phyloP scores from a whole-genome alignment of 1,140 invertebrate species.

The Caenorhabditis latens region DNA sequence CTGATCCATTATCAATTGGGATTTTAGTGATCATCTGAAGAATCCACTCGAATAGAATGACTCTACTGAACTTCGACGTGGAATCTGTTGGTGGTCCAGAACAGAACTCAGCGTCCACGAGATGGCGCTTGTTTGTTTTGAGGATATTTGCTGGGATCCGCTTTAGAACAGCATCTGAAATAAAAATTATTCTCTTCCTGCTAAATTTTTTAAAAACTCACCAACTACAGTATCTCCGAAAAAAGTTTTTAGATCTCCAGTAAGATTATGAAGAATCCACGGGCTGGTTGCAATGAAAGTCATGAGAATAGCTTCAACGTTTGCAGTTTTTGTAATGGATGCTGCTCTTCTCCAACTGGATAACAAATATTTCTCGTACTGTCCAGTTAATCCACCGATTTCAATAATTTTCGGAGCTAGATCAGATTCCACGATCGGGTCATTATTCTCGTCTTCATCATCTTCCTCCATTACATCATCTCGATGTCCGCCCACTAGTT shows the following conservation, averaged over 20 bases:
- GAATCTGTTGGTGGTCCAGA: background rate
- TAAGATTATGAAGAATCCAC: constrained; percentile 12
- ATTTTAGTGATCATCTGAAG: constrained; percentile 22
- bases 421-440: background rate
- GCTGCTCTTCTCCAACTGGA: background rate
- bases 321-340: background rate
- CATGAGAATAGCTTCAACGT: background rate
- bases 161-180: constrained; percentile 14
- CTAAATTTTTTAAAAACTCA: background rate
- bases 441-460: background rate
- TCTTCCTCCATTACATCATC: background rate
- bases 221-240: constrained; percentile 2
- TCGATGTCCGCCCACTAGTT: background rate
- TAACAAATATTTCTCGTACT: background rate
- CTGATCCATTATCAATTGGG: constrained; percentile 15
- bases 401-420: background rate
- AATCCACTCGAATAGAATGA: constrained; percentile 40
- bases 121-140: background rate
- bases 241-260: background rate
- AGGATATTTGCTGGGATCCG: background rate
- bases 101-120: background rate
- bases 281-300: constrained; percentile 1
- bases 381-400: background rate
- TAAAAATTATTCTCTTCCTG: background rate
- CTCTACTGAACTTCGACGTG: background rate